Evolutionary conservation across 2,113 vertebrate species (phyloP), one percentile per base, ranked within the genome.

Genomic region (Puffinus mauretanicus): DNA sequence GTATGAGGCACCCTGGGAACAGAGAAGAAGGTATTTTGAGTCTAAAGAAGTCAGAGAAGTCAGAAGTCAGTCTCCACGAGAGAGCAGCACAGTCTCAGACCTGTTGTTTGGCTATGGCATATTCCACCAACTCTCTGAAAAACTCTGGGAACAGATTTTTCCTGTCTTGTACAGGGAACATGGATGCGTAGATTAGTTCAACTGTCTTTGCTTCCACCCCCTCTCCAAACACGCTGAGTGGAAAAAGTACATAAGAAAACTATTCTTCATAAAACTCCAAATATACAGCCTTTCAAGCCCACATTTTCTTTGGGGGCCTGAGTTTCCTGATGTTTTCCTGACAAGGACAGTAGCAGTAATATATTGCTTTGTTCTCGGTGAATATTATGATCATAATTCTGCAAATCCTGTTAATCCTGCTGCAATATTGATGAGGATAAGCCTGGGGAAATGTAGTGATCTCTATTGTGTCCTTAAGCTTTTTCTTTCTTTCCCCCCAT

Each of bases 101-200:
- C 2, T 5, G 0, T 5, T 44, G 2, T 38, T 79, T 79, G 36
- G 12, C 38, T 36, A 12, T 69, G 17, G 21, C 3, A 0, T 54
- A 17, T 71, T 89, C n/a, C 13, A 44, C 10, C 5, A 75, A 5
- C 9, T 2, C 4, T 72, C 69, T 78, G 49, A 77, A 58, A 71
- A 66, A 21, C 32, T 69, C 29, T 73, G 40, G 58, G 32, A 81
- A 70, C 2, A 30, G 16, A 54, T 32, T 75, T 86, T 81, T n/a
- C 15, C 14, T 14, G 16, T 44, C 30, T 75, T 49, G 19, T 58
- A 34, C 16, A 36, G 10, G 6, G 3, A 81, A 82, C 9, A 65
- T 58, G 13, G 13, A 6, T 66, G 49, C 0, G 0, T 25, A 54
- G 5, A 6, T 47, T 46, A 20, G 13, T 77, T 70, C 52, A 64